Evolutionary conservation across 2,113 vertebrate genomes (phyloP), one percentile per base, ranked within the genome.

Genomic region (Speoplatyrhinus poulsoni): DNA sequence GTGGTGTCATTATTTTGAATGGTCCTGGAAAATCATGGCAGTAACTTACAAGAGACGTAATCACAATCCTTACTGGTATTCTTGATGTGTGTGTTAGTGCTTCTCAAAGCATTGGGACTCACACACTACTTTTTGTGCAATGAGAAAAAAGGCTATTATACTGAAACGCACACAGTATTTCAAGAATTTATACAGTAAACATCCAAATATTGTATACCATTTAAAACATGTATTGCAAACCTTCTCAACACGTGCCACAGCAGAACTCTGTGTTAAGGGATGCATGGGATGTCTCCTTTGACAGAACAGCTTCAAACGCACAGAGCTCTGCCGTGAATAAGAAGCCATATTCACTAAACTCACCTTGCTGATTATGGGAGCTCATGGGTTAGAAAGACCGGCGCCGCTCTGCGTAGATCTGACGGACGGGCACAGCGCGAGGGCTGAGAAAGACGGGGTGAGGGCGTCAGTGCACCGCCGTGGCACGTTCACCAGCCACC

Each of bases 311-410:
- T 16, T 13, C 53, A 12, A 15, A 54, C 6, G 1, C 15, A 16
- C 53, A 54, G 12, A 41, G 3, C 53, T 15, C 16, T n/a, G 36
- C 7, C 12, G 15, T 15, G 53, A 54, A 16, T 16, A 2, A 54
- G 15, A 54, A 54, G 12, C 36, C 15, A 10, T 54, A 65, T 62
- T 55, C 52, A 3, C 19, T 17, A 50, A 68, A 26, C 90, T 90
- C 83, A 93, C 92, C 91, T 90, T 85, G 79, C 55, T 70, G 86
- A 65, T 82, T 84, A 76, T 90, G 89, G 70, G 90, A 91, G 81
- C 67, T 92, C 92, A 93, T 93, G 9, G 67, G 72, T 62, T 10
- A 33, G 62, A 67, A 56, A 33, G 65, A 26, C 49, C 48, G 59
- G 36, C 82, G 61, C 59, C 59, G 32, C 33, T 73, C 48, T 48